Conservation (phyloP, 1,140 invertebrate species). For the Drosophila asahinai region DNA sequence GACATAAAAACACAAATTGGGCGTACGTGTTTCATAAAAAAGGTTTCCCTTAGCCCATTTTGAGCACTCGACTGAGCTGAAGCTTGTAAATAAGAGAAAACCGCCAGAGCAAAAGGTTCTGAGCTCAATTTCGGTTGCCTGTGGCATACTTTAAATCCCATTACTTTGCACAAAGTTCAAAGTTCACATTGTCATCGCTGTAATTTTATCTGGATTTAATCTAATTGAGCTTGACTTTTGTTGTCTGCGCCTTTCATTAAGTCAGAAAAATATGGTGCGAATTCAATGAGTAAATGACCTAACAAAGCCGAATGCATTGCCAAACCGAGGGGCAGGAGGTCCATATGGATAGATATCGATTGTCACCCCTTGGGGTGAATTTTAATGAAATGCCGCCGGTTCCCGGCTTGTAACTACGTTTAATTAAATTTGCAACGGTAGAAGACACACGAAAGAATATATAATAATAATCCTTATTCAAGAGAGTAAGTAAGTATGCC, state of each 20-base stretch:
- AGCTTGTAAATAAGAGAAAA: background rate
- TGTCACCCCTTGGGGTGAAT: background rate
- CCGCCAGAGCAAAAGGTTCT: background rate
- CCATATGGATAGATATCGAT: conserved; percentile 29
- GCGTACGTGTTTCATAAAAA: conserved; percentile 59
- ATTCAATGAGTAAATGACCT: conserved; percentile 58
- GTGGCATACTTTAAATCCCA: background rate
- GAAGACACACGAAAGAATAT: background rate
- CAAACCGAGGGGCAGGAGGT: background rate
- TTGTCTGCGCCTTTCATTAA: conserved; percentile 77
- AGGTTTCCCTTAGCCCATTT: conserved; percentile 7
- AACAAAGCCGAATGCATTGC: conserved; percentile 5
- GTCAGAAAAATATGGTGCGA: conserved; percentile 29
- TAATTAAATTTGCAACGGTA: conserved; percentile 8
- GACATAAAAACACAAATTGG: conserved; percentile 41
- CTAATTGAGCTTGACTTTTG: conserved; percentile 71
- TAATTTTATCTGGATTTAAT: conserved; percentile 46
- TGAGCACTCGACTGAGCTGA: background rate
- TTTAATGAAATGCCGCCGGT: conserved; percentile 19
- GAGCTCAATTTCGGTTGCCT: background rate
- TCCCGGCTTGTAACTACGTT: background rate
- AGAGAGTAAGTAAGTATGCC: background rate
- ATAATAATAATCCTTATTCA: background rate
- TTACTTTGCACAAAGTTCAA: conserved; percentile 34
- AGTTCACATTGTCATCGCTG: conserved; percentile 19